Evolutionary conservation across 2,797 vertebrate genomes (phyloP).

Genomic region (Acipenser oxyrinchus): DNA sequence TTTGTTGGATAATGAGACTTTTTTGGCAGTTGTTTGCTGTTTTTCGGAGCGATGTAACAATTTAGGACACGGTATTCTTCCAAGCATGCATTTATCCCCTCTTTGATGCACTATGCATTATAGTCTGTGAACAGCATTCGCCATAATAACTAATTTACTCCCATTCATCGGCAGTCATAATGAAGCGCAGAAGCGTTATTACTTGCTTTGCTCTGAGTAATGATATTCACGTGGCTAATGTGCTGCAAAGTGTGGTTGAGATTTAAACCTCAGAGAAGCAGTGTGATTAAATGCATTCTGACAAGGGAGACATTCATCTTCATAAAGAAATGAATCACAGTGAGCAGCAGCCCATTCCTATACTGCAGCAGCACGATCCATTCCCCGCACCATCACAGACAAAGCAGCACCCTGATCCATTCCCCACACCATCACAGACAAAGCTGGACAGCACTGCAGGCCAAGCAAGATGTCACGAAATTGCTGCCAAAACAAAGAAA

Average conservation of each 20-base stretch:
- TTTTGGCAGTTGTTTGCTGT: too few species aligned
- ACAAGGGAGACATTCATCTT: conserved; percentile 75
- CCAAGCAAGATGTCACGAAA: too few species aligned
- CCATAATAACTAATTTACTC: conserved; percentile 71
- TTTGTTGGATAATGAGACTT: too few species aligned
- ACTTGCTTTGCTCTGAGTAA: conserved; percentile 65
- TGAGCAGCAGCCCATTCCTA: conserved; percentile 58
- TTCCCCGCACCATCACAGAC: neutral
- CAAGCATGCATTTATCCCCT: neutral
- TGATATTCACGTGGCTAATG: conserved; percentile 49
- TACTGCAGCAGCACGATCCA: too few species aligned
- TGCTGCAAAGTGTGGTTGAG: conserved; percentile 61
- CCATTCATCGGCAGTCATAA: conserved; percentile 72
- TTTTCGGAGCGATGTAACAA: too few species aligned
- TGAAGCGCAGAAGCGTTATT: conserved; percentile 69
- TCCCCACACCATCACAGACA: neutral
- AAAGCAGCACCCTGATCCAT: too few species aligned
- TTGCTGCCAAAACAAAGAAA: too few species aligned
- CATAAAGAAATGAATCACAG: conserved; percentile 74
- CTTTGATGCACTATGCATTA: conserved; percentile 22
- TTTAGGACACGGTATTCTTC: neutral
- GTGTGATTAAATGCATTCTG: conserved; percentile 68
- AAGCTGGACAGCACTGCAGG: too few species aligned
- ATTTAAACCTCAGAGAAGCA: conserved; percentile 69
- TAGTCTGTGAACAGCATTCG: conserved; percentile 58